Conservation (phyloP, 1,140 invertebrate genomes). For the Metaphire vulgaris region DNA sequence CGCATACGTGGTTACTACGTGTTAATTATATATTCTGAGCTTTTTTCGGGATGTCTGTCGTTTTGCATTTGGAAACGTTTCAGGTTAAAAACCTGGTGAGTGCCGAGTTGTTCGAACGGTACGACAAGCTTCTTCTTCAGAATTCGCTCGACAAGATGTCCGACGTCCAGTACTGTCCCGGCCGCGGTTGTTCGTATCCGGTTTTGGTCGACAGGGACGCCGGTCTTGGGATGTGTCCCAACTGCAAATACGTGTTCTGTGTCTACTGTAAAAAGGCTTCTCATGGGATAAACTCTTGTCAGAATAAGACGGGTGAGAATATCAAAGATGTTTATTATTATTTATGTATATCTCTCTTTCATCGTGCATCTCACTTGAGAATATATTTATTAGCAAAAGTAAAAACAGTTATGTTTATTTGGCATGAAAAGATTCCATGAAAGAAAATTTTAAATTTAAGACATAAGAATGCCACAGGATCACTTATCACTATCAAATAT, state of each 20-base stretch:
- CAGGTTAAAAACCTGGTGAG: slow-evolving; percentile 56
- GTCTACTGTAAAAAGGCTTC: neutral
- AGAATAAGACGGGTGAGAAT: neutral
- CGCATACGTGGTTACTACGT: neutral
- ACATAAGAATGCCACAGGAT: too few species aligned
- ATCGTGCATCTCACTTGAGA: too few species aligned
- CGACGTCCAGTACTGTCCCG: slow-evolving; percentile 59
- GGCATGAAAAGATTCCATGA: too few species aligned
- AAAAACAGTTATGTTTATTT: too few species aligned
- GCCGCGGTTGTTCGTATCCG: slow-evolving; percentile 52
- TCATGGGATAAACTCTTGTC: neutral
- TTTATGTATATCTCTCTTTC: too few species aligned
- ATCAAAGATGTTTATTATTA: too few species aligned
- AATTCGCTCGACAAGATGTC: slow-evolving; percentile 59
- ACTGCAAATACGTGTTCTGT: neutral
- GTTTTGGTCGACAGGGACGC: slow-evolving; percentile 52
- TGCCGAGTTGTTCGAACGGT: slow-evolving; percentile 58
- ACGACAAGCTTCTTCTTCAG: slow-evolving; percentile 59
- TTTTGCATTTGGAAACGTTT: neutral
- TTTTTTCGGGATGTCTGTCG: neutral
- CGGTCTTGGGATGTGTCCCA: neutral
- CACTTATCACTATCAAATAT: too few species aligned
- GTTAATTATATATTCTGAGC: neutral
- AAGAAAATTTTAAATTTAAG: too few species aligned
- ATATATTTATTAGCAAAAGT: too few species aligned